Evolutionary conservation across 2,113 vertebrate genomes (phyloP), one percentile per base, ranked within the genome.

Genomic region (Pipra filicauda): DNA sequence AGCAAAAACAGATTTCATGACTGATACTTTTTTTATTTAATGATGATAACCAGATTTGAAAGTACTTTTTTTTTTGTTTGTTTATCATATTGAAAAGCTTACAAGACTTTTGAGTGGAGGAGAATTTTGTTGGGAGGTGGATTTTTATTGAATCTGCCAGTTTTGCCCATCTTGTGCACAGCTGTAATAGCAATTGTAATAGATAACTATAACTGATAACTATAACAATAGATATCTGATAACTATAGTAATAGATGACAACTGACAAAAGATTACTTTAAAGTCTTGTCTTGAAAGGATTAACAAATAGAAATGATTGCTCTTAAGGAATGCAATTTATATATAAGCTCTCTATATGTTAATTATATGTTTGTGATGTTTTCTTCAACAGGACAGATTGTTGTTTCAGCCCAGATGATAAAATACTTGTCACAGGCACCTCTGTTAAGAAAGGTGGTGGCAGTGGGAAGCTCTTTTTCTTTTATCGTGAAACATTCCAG

Each of bases 331-430:
- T 57, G 6, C 12, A 39, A 20, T 83, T 58, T 74, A 31, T 54
- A 31, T 69, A 0, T 43, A 37, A 44, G 19, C 51, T 57, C n/a
- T 27, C 0, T 15, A 1, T 35, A 37, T 7, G 6, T 71, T 91
- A 22, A 26, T 77, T 65, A n/a, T 12, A 48, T 11, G 15, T 52
- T 44, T 87, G 15, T 86, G 6, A 57, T 78, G 2, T 9, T 86
- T 71, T 95, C 74, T 66, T 95, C 76, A 86, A 76, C 95, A 99
- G 99, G 99, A 99, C 99, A 2, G 99, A 99, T 95, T 99, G 99
- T 97, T 99, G 99, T 91, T 99, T 99, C 85, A 99, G 99, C 92
- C 99, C 99, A 22, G 99, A 99, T 59, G 99, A 99, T 96, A 99
- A 98, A 93, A 98, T 99, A 72, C 62, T 99, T 13, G 97, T 99